Evolutionary conservation across 37 sponge, comb jelly and placozoan species (phyloP).

Genomic region (Axinella damicornis): DNA sequence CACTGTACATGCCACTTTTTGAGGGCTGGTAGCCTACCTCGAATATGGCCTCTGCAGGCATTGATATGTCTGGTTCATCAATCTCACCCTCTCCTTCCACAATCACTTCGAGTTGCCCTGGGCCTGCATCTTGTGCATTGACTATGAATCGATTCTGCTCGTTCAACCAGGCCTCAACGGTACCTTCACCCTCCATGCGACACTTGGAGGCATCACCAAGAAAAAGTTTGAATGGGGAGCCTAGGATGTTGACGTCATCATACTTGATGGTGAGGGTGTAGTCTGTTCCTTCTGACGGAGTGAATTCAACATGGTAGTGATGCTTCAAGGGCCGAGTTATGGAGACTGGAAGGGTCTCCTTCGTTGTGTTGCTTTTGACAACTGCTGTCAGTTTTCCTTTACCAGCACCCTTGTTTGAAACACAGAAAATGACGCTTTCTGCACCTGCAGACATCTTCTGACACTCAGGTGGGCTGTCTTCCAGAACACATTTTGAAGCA

Average conservation of each 20-base stretch:
- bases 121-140: conserved; percentile 49
- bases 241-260: conserved; percentile 58
- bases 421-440: conserved; percentile 5
- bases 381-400: conserved; percentile 36
- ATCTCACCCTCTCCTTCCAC: conserved; percentile 47
- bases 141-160: conserved; percentile 47
- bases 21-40: conserved; percentile 71
- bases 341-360: conserved; percentile 23
- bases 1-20: conserved; percentile 48
- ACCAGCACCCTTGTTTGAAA: conserved; percentile 59
- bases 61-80: conserved; percentile 38
- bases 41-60: conserved; percentile 34
- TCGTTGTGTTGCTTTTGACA: conserved; percentile 13
- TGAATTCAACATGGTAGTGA: conserved; percentile 45
- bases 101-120: conserved; percentile 60
- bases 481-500: conserved; percentile 60
- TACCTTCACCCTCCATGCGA: conserved; percentile 51
- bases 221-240: conserved; percentile 73
- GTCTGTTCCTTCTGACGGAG: conserved; percentile 40
- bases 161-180: conserved; percentile 12
- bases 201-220: conserved; percentile 20
- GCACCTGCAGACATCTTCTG: conserved; percentile 10
- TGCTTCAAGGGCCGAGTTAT: conserved; percentile 38
- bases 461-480: conserved; percentile 16
- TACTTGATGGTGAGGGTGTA: conserved; percentile 61